Evolutionary conservation across 2,113 vertebrate species (phyloP).

Genomic region (Coracopsis vasa): DNA sequence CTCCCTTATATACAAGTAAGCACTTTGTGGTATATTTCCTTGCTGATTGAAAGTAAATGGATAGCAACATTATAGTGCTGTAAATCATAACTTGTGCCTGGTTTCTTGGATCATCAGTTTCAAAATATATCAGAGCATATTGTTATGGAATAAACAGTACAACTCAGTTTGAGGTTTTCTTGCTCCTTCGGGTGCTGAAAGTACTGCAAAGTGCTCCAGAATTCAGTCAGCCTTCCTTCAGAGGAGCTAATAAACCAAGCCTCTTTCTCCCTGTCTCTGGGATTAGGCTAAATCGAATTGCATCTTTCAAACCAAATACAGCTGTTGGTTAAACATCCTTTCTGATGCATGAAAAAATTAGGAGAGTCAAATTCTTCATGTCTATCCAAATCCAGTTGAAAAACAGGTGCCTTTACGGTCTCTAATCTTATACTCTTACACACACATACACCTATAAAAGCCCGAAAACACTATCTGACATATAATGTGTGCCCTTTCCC

Average conservation of each 20-base stretch:
- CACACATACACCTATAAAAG: not conserved
- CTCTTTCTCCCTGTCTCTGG: not conserved
- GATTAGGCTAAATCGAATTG: constrained; percentile 51
- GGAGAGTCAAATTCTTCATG: not conserved
- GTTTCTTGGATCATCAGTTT: constrained; percentile 18
- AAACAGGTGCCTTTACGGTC: not conserved
- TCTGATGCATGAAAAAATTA: not conserved
- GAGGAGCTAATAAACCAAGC: constrained; percentile 14
- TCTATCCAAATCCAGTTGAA: constrained; percentile 19
- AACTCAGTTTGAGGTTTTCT: not conserved
- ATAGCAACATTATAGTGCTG: not conserved
- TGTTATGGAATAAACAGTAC: not conserved
- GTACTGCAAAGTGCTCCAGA: not conserved
- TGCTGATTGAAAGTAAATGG: constrained; percentile 11
- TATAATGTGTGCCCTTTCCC: not conserved
- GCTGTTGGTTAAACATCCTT: constrained; percentile 31
- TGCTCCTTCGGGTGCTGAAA: not conserved
- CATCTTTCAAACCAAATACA: constrained; percentile 55
- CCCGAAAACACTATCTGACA: not conserved
- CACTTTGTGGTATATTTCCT: constrained; percentile 2
- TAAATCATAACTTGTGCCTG: constrained; percentile 5
- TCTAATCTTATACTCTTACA: not conserved
- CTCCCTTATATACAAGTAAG: not conserved
- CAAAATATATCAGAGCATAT: constrained; percentile 8
- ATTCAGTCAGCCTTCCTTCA: not conserved